Conservation (phyloP, 1,140 invertebrate species). For the Drosophila santomea region DNA sequence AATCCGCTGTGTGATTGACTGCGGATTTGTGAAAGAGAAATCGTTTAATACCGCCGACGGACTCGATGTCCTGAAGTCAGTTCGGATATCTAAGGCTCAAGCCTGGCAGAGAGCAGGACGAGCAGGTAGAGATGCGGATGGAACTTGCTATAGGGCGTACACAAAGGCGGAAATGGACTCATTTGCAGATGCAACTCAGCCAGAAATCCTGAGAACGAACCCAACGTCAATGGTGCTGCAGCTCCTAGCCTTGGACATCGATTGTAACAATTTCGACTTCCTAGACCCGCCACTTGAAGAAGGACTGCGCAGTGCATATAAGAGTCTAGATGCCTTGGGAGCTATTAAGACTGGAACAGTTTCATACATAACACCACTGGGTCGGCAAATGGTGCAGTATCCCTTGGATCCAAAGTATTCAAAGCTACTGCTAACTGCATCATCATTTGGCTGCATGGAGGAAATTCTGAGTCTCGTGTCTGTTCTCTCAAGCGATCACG, state of each 20-base stretch:
- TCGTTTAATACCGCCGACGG: conserved; percentile 93
- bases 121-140: conserved; percentile 93
- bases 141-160: conserved; percentile 93
- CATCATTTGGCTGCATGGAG: conserved; percentile 92
- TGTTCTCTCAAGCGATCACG: conserved; percentile 87
- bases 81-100: conserved; percentile 95
- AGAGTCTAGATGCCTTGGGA: conserved; percentile 90
- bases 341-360: conserved; percentile 86
- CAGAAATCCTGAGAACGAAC: conserved; percentile 92
- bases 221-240: conserved; percentile 86
- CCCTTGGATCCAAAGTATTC: conserved; percentile 96
- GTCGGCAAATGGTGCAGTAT: conserved; percentile 94
- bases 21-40: conserved; percentile 95
- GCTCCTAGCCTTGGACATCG: conserved; percentile 93
- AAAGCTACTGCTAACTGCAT: conserved; percentile 92
- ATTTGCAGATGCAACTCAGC: conserved; percentile 90
- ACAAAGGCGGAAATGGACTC: conserved; percentile 87
- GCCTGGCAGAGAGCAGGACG: conserved; percentile 96
- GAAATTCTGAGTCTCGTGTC: conserved; percentile 89
- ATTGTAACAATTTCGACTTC: conserved; percentile 94
- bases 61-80: conserved; percentile 93
- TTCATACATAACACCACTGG: conserved; percentile 89
- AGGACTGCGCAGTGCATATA: conserved; percentile 88
- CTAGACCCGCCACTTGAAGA: conserved; percentile 94
- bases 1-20: conserved; percentile 97